Base-by-base conservation (phyloP, 2,113 vertebrate species). In the Leptodactylus fuscus region DNA sequence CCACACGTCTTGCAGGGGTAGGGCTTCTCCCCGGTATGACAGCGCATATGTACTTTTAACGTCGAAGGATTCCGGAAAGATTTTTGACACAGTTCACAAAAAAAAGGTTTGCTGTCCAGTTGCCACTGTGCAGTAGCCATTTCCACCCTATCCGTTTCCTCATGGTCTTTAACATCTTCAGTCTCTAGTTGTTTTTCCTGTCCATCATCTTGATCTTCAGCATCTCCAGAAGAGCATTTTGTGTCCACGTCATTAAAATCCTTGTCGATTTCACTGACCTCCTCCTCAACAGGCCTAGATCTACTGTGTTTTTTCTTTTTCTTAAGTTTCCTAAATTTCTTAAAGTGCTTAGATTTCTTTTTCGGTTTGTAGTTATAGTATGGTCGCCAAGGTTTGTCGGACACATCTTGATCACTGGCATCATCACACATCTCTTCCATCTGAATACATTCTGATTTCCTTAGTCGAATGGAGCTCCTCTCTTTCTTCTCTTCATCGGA, bases 311-410 rank as follows among this genome's bases (percentile, higher is more conserved):
- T 91, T 87, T 94, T 93, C 86, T 91, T 94, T 91, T 95, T 95
- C 89, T 94, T 97, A 70, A 90, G 93, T 87, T 94, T 94, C 49
- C 93, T 93, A 80, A 96, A 90, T 90, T 96, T 98, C 88, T 95
- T 97, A 79, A 95, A 83, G 84, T 95, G 94, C 74, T 92, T 93
- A 62, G 95, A 94, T 88, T 97, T 98, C 94, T 97, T 99, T 93
- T 99, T 99, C 41, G 97, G 95, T 90, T 99, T 99, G 90, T 99
- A 99, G 73, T 96, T 96, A 82, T 99, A 99, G 88, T 99, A 99
- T 5, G 98, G 98, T 82, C 98, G 96, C 98, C 98, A 99, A 0
- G 96, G 95, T 88, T 96, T 95, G 89, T 99, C 98, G 0, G 91
- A 96, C 65, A 95, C 94, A 87, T 99, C 98, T 74, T 96, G 96